phyloP scores from a whole-genome alignment of 2,888 invertebrate species.

The Ormyrus thymus region DNA sequence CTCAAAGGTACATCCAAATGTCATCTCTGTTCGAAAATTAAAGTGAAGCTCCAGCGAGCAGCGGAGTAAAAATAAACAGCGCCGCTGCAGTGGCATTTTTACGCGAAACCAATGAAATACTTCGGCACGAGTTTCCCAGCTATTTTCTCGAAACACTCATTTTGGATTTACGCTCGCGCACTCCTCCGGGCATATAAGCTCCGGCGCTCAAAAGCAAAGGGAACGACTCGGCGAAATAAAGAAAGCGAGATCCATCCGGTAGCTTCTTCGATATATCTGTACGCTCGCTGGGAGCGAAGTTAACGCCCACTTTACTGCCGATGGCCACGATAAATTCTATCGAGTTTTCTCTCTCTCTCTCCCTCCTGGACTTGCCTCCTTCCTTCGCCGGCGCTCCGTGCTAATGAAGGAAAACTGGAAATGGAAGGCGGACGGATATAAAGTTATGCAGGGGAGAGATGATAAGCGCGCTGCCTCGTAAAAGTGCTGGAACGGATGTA shows the following conservation, averaged over 20 bases:
- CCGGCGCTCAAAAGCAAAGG: not conserved
- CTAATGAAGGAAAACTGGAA: conserved; percentile 51
- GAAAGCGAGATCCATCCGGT: conserved; percentile 23
- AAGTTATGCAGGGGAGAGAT: conserved; percentile 26
- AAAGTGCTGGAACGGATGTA: conserved; percentile 20
- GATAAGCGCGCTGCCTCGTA: conserved; percentile 26
- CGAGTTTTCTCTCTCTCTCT: conserved; percentile 50
- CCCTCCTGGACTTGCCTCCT: conserved; percentile 13
- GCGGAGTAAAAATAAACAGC: conserved; percentile 23
- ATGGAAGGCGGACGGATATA: conserved; percentile 12
- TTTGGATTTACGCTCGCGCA: conserved; percentile 47
- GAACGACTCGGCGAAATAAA: conserved; percentile 34
- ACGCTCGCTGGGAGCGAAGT: conserved; percentile 19
- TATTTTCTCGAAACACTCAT: conserved; percentile 48
- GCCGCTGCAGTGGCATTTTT: conserved; percentile 19
- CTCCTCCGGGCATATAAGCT: not conserved
- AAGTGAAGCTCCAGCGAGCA: not conserved
- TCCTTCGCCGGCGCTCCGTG: conserved; percentile 8
- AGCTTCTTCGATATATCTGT: conserved; percentile 14
- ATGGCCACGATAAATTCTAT: conserved; percentile 55
- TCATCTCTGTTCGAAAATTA: no score
- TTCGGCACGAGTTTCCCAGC: not conserved
- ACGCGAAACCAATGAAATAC: conserved; percentile 36
- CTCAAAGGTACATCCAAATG: not conserved
- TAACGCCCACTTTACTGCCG: conserved; percentile 57